phyloP scores from a whole-genome alignment of 2,888 invertebrate genomes.

The Troides helena region DNA sequence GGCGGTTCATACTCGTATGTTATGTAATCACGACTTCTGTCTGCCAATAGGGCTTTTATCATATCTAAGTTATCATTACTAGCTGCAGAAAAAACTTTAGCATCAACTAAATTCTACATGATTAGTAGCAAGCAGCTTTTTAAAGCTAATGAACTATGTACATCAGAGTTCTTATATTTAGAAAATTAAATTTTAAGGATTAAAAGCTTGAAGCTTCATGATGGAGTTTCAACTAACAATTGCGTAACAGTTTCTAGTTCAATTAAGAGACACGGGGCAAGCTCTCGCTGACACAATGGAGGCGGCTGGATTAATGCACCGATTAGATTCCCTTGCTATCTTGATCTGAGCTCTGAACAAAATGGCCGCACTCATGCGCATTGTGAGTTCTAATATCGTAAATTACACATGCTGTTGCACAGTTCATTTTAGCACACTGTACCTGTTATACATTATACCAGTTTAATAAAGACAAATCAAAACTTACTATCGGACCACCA shows the following conservation, averaged over 20 bases:
- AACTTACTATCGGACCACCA: no score
- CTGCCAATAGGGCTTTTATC: no score
- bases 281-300: conserved; percentile 28
- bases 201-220: background rate
- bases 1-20: no score
- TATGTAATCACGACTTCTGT: no score
- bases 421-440: background rate
- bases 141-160: no score
- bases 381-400: background rate
- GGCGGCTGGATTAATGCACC: conserved; percentile 30
- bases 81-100: no score
- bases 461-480: no score
- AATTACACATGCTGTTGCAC: background rate
- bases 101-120: no score
- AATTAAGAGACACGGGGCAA: conserved; percentile 21
- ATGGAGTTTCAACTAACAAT: background rate
- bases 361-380: conserved; percentile 29
- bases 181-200: background rate
- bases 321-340: conserved; percentile 27
- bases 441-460: background rate
- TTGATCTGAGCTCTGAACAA: conserved; percentile 28
- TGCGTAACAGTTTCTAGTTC: conserved; percentile 17
- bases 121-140: no score
- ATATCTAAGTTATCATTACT: no score
- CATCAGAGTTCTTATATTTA: background rate